These are phyloP conservation scores for Nesogale talazaci DNA, from an alignment of 2,113 vertebrate genomes.

Conservation along the genomic window DNA sequence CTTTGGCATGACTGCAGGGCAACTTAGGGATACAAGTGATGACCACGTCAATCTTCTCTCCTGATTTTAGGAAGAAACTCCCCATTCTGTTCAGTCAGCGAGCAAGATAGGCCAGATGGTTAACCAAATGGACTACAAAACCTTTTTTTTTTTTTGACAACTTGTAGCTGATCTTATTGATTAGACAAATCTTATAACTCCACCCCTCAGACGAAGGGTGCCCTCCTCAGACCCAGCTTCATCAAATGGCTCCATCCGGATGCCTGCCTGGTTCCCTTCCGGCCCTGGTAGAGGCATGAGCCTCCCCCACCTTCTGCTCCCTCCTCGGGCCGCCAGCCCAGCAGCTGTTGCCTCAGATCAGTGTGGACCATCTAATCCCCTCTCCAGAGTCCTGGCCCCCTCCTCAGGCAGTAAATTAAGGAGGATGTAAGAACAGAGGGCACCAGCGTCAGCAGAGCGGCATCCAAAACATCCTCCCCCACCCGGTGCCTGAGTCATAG, in stretches of 20 bases:
- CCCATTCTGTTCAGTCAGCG: slow-evolving; percentile 7
- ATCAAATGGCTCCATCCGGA: slow-evolving; percentile 54
- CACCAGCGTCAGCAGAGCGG: slow-evolving; percentile 82
- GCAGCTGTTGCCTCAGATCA: slow-evolving; percentile 82
- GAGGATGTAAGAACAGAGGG: slow-evolving; percentile 82
- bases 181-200: background rate
- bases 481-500: slow-evolving; percentile 78
- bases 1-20: background rate
- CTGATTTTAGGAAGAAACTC: background rate
- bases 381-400: slow-evolving; percentile 73
- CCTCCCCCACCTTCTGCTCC: slow-evolving; percentile 73
- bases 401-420: slow-evolving; percentile 83
- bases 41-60: background rate
- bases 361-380: slow-evolving; percentile 80
- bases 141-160: background rate
- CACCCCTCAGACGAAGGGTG: background rate
- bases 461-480: slow-evolving; percentile 81
- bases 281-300: slow-evolving; percentile 64
- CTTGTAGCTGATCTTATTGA: background rate
- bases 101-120: slow-evolving; percentile 44
- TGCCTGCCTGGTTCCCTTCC: slow-evolving; percentile 66
- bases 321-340: slow-evolving; percentile 77
- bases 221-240: slow-evolving; percentile 32
- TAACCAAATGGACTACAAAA: slow-evolving; percentile 43
- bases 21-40: slow-evolving; percentile 14